Evolutionary conservation across 2,888 invertebrate species (phyloP).

Genomic region (Hartigia nigra): DNA sequence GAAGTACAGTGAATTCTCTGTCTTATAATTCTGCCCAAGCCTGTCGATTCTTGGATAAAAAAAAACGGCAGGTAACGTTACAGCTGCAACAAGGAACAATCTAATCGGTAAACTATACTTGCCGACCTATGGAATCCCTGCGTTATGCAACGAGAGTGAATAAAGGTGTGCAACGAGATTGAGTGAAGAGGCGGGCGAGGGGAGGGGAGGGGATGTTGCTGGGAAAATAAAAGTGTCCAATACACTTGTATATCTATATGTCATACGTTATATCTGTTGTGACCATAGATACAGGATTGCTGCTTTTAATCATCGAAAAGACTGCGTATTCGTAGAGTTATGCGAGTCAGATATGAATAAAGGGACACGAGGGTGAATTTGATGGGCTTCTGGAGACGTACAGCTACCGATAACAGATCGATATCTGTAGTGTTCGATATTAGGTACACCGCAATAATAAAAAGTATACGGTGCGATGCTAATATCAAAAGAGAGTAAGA

Average conservation of each 20-base stretch:
- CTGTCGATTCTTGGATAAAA: not conserved
- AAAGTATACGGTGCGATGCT: slow-evolving; percentile 9
- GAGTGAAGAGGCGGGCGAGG: too few species aligned
- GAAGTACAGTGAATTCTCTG: not conserved
- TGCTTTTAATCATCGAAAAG: not conserved
- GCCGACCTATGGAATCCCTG: not conserved
- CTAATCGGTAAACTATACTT: not conserved
- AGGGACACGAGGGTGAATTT: not conserved
- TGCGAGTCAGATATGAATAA: not conserved
- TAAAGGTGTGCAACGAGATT: not conserved
- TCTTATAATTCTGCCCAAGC: not conserved
- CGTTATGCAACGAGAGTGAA: not conserved
- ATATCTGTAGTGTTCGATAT: slow-evolving; percentile 5
- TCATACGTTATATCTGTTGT: not conserved
- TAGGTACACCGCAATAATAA: slow-evolving; percentile 22
- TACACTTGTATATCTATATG: not conserved
- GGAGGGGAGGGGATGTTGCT: too few species aligned
- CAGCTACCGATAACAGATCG: not conserved
- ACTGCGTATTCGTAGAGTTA: not conserved
- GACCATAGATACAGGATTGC: not conserved
- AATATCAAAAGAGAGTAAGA: slow-evolving; percentile 5
- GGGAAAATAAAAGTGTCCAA: not conserved
- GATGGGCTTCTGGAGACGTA: not conserved
- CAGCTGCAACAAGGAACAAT: not conserved
- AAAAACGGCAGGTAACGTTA: not conserved